Evolutionary conservation across 2,888 invertebrate genomes (phyloP), one percentile per base, ranked within the genome.

Genomic region (Eucera pruinosa): DNA sequence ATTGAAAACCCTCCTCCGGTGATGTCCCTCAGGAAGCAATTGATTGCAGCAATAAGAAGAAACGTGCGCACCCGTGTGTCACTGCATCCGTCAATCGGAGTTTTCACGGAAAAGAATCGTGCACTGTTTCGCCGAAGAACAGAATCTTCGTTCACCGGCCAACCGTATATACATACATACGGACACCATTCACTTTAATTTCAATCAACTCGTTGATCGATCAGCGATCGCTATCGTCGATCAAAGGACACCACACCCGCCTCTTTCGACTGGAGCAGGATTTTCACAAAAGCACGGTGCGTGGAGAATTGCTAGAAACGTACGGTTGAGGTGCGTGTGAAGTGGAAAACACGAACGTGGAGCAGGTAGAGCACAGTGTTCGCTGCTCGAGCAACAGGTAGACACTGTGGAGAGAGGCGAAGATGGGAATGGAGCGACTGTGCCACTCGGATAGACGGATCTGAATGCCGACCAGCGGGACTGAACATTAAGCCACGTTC

Each of bases 351-450:
- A 43, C 45, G 41, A 45, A 30, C 41, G 54, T 30, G 48, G 15
- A 75, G 36, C 74, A 81, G 85, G 81, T 78, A 78, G 55, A 68
- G 58, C 45, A 52, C 62, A 74, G 79, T 78, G 83, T 85, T 87
- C 81, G 79, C 81, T 52, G 77, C 52, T 77, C 85, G 89, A 88
- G 89, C 89, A 88, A 90, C 89, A 89, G 89, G 90, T 89, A 90
- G 88, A 85, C 18, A 87, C 87, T 86, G 87, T 75, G 67, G 82
- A 85, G 79, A 75, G 84, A 81, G 82, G 72, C 75, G 80, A 73
- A 78, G 82, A 82, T 81, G 82, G 80, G 83, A 82, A 80, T 62
- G 82, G 79, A 83, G 60, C 75, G 82, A 81, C 77, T 78, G 78
- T 76, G 74, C 70, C 80, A 71, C 79, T 80, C 78, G 77, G 81